Base-by-base conservation (phyloP, 2,113 vertebrate species). In the Abramis brama region DNA sequence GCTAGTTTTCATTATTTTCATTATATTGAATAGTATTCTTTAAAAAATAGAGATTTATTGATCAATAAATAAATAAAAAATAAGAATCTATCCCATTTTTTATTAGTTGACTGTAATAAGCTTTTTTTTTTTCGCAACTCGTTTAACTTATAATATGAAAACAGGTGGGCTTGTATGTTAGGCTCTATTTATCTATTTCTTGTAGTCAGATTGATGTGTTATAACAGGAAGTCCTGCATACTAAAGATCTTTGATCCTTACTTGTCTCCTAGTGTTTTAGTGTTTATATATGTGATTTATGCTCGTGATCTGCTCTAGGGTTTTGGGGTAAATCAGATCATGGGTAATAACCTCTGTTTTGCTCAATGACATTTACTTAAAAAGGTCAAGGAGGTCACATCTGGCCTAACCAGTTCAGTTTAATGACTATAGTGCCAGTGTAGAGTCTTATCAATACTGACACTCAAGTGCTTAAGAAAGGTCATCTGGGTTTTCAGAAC, bases 271-370 rank as follows among this genome's bases (percentile, higher is more conserved):
- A 39, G 21, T 39, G 23, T 39, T 79, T 60, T 60, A 36, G 21
- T 59, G 10, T 60, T 43, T 25, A 43, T 55, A 55, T 8, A 21
- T 25, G 13, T 30, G 79, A 70, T 82, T 82, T 55, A 82, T 82
- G 25, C 17, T 52, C 0, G 33, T 23, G 11, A 10, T 70, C 62
- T 70, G 45, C 45, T 82, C 0, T 23, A 7, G 47, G 27, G 64
- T 70, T 19, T 78, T 90, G 89, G 85, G 27, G 10, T 43, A 45
- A 39, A 79, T 81, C 82, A 84, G 83, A 86, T 76, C 59, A 21
- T 82, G 59, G 52, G 30, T 82, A 60, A 30, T 74, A 84, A 84
- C 21, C 80, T 83, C 74, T n/a, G 17, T 64, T 23, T 11, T 47
- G 33, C 39, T 79, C 66, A 45, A 33, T 36, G 73, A 79, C 73